Conservation (phyloP, 2,797 vertebrate species). For the Poecile montanus region DNA sequence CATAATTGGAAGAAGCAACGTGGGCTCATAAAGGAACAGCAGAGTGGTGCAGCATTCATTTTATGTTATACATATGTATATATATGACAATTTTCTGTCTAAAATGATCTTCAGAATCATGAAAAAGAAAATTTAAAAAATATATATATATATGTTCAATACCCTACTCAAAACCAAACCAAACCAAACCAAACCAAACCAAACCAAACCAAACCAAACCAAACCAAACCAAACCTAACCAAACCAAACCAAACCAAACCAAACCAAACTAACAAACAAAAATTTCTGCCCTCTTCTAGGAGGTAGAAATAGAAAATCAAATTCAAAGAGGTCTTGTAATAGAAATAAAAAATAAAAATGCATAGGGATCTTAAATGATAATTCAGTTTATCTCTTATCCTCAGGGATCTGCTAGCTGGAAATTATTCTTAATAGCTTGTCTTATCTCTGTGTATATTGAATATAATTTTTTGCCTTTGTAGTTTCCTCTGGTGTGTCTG, state of each 20-base stretch:
- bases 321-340: background rate
- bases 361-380: background rate
- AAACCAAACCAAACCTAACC: no score
- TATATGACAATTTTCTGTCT: background rate
- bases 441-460: background rate
- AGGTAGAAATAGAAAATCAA: background rate
- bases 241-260: background rate
- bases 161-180: rapidly evolving
- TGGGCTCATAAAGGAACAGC: background rate
- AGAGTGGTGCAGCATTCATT: background rate
- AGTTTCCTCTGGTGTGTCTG: background rate
- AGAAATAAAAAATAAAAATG: background rate
- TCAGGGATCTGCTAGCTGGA: background rate
- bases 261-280: no score
- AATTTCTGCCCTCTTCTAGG: no score
- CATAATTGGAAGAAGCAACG: rapidly evolving
- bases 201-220: background rate
- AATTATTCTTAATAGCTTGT: background rate
- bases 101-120: background rate
- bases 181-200: no score
- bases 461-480: background rate
- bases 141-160: background rate
- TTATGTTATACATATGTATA: background rate
- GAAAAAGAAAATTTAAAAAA: background rate
- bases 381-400: background rate